Percentiles rank a stretch among this genome's conserved stretches.
Evolutionary conservation across 35 echinoderm and acorn worm genomes (phyloP).

Genomic region (Apostichopus californicus): DNA sequence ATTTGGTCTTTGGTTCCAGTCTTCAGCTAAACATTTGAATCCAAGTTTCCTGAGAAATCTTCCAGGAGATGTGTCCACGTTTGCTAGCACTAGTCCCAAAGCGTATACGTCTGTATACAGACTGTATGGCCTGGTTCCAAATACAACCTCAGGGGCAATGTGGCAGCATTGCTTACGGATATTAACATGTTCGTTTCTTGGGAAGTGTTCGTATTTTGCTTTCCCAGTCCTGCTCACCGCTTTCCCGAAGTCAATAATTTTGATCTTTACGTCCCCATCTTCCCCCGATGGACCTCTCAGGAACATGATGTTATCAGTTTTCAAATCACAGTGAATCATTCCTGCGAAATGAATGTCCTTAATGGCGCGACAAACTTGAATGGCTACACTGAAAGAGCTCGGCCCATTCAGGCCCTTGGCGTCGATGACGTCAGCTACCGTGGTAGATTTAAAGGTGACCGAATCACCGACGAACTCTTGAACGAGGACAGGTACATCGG

Average conservation of each 20-base stretch:
- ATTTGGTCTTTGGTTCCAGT: neutral
- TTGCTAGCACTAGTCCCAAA: neutral
- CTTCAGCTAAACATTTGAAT: neutral
- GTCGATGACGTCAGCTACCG: neutral
- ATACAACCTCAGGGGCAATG: neutral
- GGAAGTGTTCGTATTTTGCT: neutral
- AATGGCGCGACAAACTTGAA: neutral
- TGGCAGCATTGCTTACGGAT: neutral
- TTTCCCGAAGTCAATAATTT: slow-evolving; percentile 28
- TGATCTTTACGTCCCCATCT: neutral
- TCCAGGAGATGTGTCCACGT: neutral
- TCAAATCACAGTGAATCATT: slow-evolving; percentile 16
- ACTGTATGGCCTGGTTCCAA: neutral
- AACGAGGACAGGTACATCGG: slow-evolving; percentile 6
- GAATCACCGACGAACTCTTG: slow-evolving; percentile 22
- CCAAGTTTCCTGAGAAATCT: neutral
- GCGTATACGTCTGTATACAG: neutral
- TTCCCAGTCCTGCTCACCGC: neutral
- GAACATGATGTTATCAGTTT: slow-evolving; percentile 8
- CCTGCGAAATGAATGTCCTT: neutral
- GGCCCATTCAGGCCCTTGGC: neutral
- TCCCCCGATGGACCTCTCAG: neutral
- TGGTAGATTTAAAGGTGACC: neutral
- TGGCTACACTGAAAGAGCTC: neutral
- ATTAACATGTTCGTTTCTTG: neutral